A percentile compares a stretch with the other conserved stretches of the same genome.
Evolutionary conservation across 1,140 invertebrate species (phyloP).

Genomic region (Drosophila pseudoobscura): DNA sequence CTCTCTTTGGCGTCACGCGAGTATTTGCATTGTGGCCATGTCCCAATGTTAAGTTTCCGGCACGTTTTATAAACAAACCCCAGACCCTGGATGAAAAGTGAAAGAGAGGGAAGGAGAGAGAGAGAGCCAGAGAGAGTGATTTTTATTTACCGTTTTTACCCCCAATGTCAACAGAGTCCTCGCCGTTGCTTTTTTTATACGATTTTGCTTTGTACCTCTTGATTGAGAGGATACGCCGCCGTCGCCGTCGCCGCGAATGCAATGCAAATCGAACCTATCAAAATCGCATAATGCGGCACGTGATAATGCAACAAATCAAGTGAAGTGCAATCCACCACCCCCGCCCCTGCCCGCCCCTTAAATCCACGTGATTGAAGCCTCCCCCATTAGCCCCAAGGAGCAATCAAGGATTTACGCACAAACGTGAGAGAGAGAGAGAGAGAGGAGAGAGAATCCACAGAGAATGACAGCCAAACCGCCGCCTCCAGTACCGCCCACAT

Average conservation of each 20-base stretch:
- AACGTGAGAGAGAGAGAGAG: constrained; percentile 17
- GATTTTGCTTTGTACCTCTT: constrained; percentile 18
- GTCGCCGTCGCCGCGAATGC: neutral
- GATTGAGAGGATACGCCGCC: neutral
- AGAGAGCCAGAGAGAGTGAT: constrained; percentile 7
- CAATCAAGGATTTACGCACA: constrained; percentile 44
- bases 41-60: constrained; percentile 70
- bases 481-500: constrained; percentile 57
- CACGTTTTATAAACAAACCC: constrained; percentile 79
- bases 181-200: constrained; percentile 41
- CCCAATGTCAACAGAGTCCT: constrained; percentile 64
- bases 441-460: neutral
- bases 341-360: neutral
- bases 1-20: constrained; percentile 34
- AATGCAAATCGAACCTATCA: constrained; percentile 39
- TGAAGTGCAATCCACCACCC: constrained; percentile 35
- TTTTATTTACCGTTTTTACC: constrained; percentile 48
- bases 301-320: constrained; percentile 57
- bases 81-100: constrained; percentile 28
- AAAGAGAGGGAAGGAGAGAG: neutral
- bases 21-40: constrained; percentile 59
- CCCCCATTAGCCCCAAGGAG: no score
- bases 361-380: no score
- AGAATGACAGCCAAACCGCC: constrained; percentile 70
- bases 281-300: constrained; percentile 47